Base-by-base conservation (phyloP, 2,888 invertebrate species). In the Stenodera caucasica region DNA sequence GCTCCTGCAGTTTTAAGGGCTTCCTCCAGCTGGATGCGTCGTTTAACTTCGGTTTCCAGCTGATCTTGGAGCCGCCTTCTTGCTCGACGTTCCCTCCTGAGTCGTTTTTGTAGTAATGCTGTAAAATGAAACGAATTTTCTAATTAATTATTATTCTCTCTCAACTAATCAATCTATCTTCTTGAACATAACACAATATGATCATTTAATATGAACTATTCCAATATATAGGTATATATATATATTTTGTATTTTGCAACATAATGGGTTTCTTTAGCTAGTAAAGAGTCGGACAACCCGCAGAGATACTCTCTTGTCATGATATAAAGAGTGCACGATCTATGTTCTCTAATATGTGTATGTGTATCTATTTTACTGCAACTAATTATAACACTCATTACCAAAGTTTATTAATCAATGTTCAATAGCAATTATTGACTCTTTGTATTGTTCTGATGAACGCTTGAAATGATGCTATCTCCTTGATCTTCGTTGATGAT, bases 41-140 rank as follows among this genome's bases (percentile, higher is more conserved):
- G 85, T 80, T 92, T 93, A 72, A 90, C 84, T 80, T 94, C 94
- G 72, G 86, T 78, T 70, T 92, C 92, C 66, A 95, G 81, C 77
- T 94, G 93, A 70, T 94, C 93, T 76, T 95, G 94, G 59, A 94
- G 85, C 72, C 91, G 87, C 77, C 91, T 88, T 73, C 94, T 85
- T 66, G 89, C 88, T 79, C 92, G 89, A 70, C 91, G 86, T 79
- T 96, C 96, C 75, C 92, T 91, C 84, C 94, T 90, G 82, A 94
- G 85, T 65, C 94, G 88, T 80, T 95, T 95, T 81, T 95, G 94
- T 81, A 92, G 93, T 78, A 91, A 84, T 66, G 90, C 96, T 96
- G 87, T 18, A 84, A 85, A 74, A 75, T 72, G 32, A 52, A 33
- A 52, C 7, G 33, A 33, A 33, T 33, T 6, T 30, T 30, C 32